Conservation (phyloP, 2,113 vertebrate genomes). For the Alectura lathami region DNA sequence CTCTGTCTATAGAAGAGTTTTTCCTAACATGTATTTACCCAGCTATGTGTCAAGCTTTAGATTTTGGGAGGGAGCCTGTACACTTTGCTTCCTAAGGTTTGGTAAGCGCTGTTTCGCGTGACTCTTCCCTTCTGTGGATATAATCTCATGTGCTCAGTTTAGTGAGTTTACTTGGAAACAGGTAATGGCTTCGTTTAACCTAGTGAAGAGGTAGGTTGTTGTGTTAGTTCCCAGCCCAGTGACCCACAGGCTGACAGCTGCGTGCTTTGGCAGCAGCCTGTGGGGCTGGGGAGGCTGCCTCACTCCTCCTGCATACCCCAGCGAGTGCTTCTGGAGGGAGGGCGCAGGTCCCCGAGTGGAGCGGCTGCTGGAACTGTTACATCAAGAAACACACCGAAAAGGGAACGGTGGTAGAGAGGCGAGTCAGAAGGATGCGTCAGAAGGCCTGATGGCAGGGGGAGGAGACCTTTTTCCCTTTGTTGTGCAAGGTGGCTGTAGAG, state of each 20-base stretch:
- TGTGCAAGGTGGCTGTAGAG: not conserved
- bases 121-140: not conserved
- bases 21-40: conserved; percentile 2
- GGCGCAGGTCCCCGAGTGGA: not conserved
- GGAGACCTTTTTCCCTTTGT: not conserved
- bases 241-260: not conserved
- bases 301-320: not conserved
- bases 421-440: not conserved
- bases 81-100: not conserved
- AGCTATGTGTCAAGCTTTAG: conserved; percentile 14
- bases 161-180: not conserved
- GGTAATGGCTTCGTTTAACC: not conserved
- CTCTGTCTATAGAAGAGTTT: conserved; percentile 24
- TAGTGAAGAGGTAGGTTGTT: not conserved
- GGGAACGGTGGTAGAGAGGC: not conserved
- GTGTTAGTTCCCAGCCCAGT: not conserved
- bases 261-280: not conserved
- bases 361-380: not conserved
- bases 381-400: not conserved
- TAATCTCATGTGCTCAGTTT: not conserved
- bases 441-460: not conserved
- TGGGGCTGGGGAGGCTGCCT: not conserved
- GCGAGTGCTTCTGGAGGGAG: not conserved
- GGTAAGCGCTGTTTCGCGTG: not conserved
- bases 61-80: not conserved